Evolutionary conservation across 2,113 vertebrate genomes (phyloP).

Genomic region (Anolis sagrei): DNA sequence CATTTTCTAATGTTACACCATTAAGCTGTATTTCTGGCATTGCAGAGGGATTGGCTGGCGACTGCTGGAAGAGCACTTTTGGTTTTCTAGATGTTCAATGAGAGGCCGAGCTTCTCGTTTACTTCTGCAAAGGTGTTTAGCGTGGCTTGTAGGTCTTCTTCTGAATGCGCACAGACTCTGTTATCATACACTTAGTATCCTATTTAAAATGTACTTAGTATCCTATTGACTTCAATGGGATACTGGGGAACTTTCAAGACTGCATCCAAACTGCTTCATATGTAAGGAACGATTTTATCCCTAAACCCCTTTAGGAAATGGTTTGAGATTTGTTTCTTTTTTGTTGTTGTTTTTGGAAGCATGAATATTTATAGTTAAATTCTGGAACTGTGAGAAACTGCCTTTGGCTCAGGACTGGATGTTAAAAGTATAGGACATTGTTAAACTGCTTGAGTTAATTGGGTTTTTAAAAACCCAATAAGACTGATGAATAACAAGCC

Average conservation of each 20-base stretch:
- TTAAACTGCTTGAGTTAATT: conserved; percentile 28
- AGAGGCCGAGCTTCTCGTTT: no score
- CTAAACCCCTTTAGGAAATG: background rate
- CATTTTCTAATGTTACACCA: no score
- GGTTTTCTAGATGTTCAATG: no score
- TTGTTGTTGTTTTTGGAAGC: background rate
- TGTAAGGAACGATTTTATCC: background rate
- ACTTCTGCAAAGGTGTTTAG: no score
- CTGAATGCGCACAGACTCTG: no score
- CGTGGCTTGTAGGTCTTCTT: no score
- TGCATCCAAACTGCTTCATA: background rate
- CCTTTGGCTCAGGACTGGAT: conserved; percentile 17
- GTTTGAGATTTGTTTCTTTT: conserved; percentile 8
- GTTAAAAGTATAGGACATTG: conserved; percentile 2
- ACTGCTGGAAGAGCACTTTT: no score
- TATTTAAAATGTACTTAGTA: background rate
- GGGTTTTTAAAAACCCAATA: background rate
- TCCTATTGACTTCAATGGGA: background rate
- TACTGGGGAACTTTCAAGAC: background rate
- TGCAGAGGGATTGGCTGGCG: no score
- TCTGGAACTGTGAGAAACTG: conserved; percentile 19
- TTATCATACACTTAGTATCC: no score
- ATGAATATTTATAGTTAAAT: conserved; percentile 8
- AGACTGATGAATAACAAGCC: conserved; percentile 27
- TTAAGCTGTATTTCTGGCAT: no score